Evolutionary conservation across 1,140 invertebrate genomes (phyloP).

Genomic region (Trialeurodes vaporariorum): DNA sequence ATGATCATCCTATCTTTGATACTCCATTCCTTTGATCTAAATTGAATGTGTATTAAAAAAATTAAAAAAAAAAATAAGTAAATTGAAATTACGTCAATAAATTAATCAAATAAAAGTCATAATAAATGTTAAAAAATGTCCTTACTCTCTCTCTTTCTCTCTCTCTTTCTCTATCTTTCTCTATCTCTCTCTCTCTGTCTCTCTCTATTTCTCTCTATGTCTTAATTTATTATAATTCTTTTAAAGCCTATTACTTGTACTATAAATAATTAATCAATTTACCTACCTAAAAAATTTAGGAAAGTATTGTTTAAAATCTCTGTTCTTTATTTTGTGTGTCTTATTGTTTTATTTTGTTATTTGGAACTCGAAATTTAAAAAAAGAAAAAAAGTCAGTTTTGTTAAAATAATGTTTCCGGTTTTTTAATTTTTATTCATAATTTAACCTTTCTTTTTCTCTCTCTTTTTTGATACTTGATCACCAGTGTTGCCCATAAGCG

Average conservation of each 20-base stretch:
- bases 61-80: neutral
- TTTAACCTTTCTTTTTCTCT: too few species aligned
- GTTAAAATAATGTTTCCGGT: neutral
- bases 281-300: neutral
- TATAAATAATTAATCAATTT: neutral
- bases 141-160: too few species aligned
- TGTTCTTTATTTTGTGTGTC: neutral
- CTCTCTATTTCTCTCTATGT: neutral
- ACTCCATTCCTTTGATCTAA: neutral
- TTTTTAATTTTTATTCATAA: neutral
- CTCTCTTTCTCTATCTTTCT: too few species aligned
- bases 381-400: neutral
- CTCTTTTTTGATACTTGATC: too few species aligned
- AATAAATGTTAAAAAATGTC: too few species aligned
- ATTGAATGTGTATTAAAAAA: neutral
- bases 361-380: neutral
- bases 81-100: neutral
- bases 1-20: neutral
- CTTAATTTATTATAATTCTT: neutral
- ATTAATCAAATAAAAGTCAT: neutral
- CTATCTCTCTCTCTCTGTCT: too few species aligned
- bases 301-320: neutral
- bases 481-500: too few species aligned
- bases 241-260: neutral
- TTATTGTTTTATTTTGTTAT: constrained; percentile 1